A percentile compares a stretch with the other conserved stretches of the same genome.
phyloP scores from a whole-genome alignment of 1,140 invertebrate genomes.

The Leptestheria dahalacensis region DNA sequence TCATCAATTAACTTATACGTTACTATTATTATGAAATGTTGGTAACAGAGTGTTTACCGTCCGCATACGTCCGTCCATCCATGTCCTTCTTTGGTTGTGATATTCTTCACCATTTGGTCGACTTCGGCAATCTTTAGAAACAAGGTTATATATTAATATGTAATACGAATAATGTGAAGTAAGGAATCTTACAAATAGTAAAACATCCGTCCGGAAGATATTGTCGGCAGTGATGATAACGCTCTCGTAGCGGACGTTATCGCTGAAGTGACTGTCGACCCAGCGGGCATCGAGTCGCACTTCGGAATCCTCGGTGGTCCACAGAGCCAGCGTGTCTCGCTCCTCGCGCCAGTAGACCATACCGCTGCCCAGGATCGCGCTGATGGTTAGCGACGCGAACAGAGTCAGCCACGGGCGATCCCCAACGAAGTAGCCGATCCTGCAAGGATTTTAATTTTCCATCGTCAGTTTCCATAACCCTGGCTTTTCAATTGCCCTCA shows the following conservation, averaged over 20 bases:
- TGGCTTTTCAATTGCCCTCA: too few species aligned
- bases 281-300: constrained; percentile 28
- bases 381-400: constrained; percentile 20
- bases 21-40: too few species aligned
- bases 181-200: constrained; percentile 31
- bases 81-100: constrained; percentile 25
- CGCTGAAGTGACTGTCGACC: constrained; percentile 29
- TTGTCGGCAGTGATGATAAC: constrained; percentile 34
- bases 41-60: constrained; percentile 27
- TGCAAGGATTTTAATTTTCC: too few species aligned
- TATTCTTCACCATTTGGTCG: constrained; percentile 27
- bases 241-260: constrained; percentile 31
- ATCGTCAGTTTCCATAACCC: too few species aligned
- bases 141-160: background rate
- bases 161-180: background rate
- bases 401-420: constrained; percentile 28
- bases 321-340: constrained; percentile 18
- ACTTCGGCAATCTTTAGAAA: constrained; percentile 28
- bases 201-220: constrained; percentile 29
- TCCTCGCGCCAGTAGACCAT: constrained; percentile 20
- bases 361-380: constrained; percentile 14
- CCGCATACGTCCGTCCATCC: constrained; percentile 32
- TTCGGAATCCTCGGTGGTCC: constrained; percentile 18
- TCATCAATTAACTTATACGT: too few species aligned
- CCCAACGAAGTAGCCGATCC: constrained; percentile 28